Conservation (phyloP, 2,113 vertebrate species). For the Pithys albifrons region DNA sequence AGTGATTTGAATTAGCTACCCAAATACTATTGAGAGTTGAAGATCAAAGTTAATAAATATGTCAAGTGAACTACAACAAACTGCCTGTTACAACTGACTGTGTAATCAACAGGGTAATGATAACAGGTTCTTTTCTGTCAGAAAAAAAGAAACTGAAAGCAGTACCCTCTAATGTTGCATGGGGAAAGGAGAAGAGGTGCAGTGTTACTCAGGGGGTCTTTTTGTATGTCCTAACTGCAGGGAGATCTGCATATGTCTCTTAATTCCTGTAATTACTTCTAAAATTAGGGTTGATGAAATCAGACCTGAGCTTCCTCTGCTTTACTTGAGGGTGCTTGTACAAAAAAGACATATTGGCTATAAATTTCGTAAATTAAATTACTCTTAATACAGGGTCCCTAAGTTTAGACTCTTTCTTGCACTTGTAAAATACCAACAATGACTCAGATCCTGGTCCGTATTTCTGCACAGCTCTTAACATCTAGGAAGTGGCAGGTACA, state of each 20-base stretch:
- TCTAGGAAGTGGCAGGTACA: neutral
- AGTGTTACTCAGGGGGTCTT: neutral
- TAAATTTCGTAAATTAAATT: neutral
- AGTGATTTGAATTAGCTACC: neutral
- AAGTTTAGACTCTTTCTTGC: neutral
- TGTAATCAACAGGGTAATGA: neutral
- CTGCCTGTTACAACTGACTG: neutral
- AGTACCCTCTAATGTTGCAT: neutral
- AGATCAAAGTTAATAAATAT: neutral
- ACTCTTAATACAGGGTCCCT: neutral
- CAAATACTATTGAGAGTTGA: neutral
- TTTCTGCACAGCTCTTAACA: neutral
- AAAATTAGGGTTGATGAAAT: neutral
- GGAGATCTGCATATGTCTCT: neutral
- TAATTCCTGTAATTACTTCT: neutral
- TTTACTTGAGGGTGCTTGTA: neutral
- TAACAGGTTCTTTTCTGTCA: neutral
- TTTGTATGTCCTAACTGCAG: neutral
- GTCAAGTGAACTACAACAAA: neutral
- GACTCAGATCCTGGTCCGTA: neutral
- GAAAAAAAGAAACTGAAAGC: neutral
- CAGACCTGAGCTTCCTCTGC: neutral
- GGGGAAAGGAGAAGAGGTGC: neutral
- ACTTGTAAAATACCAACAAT: neutral
- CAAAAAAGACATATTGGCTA: accelerated